Evolutionary conservation across 2,113 vertebrate genomes (phyloP), one percentile per base, ranked within the genome.

Genomic region (Saguinus midas): DNA sequence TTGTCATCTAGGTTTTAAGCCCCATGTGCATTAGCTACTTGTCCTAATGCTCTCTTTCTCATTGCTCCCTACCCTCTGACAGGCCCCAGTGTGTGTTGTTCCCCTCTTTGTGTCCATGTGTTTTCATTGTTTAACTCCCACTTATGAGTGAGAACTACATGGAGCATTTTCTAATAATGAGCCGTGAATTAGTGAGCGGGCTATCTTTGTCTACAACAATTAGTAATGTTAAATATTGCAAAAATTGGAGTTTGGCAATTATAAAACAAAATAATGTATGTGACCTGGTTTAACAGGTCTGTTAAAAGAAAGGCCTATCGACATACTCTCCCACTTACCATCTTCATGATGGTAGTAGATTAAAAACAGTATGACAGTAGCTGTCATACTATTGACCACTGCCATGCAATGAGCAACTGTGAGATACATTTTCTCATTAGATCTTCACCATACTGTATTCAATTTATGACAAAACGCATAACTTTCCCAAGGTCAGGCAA

Each of bases 401-500:
- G 7, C 20, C 32, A 27, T 79, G 83, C 79, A 90, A 18, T 48
- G 81, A 87, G 43, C 61, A 83, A 29, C 52, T 87, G 18, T 1
- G 11, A 78, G 52, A 27, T 87, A 37, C 55, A 29, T 48, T 50
- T 21, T 85, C 14, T 85, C 35, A 43, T 81, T 91, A 50, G 72
- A 20, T 37, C 4, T 16, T 72, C 5, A 68, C 23, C 27, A 8
- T 29, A 81, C 2, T 93, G 58, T 50, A 27, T 0, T 82, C 75
- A 91, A 50, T 12, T 81, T 75, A 82, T 52, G 45, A 96, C 50
- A 23, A 83, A 91, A 76, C 21, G 83, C 94, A 70, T 83, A 86
- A 87, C 17, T 57, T 91, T 70, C 17, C 12, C 43, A 90, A 70
- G 43, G 35, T 90, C 64, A 90, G 70, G 89, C 6, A 81, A 8